Evolutionary conservation across 2,797 vertebrate genomes (phyloP).

Genomic region (Scyliorhinus canicula): DNA sequence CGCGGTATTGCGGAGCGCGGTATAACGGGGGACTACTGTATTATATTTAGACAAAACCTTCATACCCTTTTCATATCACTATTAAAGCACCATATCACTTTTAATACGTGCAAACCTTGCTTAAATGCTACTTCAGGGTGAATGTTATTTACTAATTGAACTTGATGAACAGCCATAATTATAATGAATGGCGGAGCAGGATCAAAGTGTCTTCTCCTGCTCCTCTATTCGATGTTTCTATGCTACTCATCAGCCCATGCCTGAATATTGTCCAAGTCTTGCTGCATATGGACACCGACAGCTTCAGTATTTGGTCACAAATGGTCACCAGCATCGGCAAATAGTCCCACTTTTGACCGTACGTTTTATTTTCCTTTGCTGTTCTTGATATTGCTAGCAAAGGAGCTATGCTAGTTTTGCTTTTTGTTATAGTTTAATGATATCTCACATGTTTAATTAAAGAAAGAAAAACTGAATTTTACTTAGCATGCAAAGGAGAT

Average conservation of each 20-base stretch:
- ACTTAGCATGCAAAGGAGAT: neutral
- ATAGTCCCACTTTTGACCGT: neutral
- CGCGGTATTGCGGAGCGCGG: too few relatives aligned
- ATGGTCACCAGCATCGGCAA: neutral
- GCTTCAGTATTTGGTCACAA: neutral
- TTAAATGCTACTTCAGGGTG: neutral
- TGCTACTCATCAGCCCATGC: neutral
- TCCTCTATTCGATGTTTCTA: too few relatives aligned
- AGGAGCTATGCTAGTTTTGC: neutral
- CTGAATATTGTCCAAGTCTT: neutral
- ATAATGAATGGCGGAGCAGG: too few relatives aligned
- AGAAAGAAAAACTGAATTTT: neutral
- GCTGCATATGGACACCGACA: neutral
- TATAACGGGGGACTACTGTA: too few relatives aligned
- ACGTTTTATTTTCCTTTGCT: neutral
- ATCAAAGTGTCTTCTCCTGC: too few relatives aligned
- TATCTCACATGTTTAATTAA: neutral
- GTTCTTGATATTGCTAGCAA: neutral
- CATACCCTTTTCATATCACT: neutral
- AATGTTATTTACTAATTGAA: too few relatives aligned
- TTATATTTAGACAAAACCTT: neutral
- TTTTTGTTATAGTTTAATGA: too few relatives aligned
- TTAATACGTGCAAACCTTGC: neutral
- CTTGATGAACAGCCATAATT: too few relatives aligned
- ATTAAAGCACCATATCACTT: neutral